Percentiles rank a stretch among this genome's conserved stretches.
These are phyloP conservation scores for Ophraella communa DNA, from an alignment of 2,888 invertebrate genomes.

Conservation along the genomic window DNA sequence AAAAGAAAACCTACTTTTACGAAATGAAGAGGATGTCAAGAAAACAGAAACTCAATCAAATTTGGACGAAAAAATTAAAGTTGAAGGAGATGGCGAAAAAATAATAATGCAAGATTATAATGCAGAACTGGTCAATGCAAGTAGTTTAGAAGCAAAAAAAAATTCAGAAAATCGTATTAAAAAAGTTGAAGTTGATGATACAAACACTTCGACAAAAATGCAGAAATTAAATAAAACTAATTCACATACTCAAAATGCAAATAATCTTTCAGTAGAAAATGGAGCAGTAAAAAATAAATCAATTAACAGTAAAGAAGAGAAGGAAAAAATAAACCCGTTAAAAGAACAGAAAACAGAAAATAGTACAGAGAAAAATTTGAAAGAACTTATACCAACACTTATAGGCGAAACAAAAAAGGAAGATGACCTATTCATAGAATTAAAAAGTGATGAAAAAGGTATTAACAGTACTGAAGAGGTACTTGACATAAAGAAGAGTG, in stretches of 20 bases:
- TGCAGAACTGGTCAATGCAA: constrained; percentile 1
- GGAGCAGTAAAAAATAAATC: not conserved
- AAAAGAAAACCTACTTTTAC: not conserved
- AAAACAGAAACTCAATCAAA: not conserved
- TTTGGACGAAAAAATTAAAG: not conserved
- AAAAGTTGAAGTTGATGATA: not conserved
- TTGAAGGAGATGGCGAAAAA: not conserved
- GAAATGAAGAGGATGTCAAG: not conserved
- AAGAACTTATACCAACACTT: too few species aligned
- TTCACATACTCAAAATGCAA: not conserved
- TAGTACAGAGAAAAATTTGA: not conserved
- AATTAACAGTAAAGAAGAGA: not conserved
- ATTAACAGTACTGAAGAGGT: too few species aligned
- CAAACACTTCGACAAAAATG: not conserved
- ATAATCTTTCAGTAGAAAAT: not conserved
- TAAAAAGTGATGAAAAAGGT: not conserved
- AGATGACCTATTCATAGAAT: not conserved
- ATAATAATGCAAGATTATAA: not conserved
- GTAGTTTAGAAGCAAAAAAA: constrained; percentile 16
- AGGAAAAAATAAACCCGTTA: too few species aligned
- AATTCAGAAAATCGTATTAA: not conserved
- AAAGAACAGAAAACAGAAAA: not conserved
- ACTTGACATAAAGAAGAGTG: too few species aligned
- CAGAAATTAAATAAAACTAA: not conserved
- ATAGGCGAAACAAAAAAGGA: too few species aligned